A percentile compares a stretch with the other conserved stretches of the same genome.
phyloP scores from a whole-genome alignment of 2,888 invertebrate genomes.

The Drosophila pseudotakahashii region DNA sequence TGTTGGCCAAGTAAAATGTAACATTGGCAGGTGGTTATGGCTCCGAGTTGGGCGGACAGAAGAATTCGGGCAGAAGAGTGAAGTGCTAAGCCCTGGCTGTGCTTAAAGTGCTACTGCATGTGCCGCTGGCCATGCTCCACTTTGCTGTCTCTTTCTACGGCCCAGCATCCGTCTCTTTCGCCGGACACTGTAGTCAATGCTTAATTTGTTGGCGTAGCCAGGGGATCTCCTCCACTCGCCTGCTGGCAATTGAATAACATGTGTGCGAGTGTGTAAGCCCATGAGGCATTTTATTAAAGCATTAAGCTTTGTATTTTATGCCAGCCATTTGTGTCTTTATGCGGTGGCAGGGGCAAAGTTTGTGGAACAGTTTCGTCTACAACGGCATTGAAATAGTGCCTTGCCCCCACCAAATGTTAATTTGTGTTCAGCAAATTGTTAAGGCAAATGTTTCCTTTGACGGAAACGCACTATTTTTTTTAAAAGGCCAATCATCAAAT shows the following conservation, averaged over 20 bases:
- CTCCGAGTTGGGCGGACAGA: conserved; percentile 1
- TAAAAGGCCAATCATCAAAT: too few relatives aligned
- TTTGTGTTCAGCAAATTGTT: conserved; percentile 20
- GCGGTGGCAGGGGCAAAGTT: background rate
- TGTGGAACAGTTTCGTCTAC: conserved; percentile 5
- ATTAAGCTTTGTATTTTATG: conserved; percentile 71
- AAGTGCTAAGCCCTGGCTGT: conserved; percentile 49
- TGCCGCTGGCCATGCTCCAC: conserved; percentile 29
- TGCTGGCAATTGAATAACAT: conserved; percentile 64
- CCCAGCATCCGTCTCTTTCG: conserved; percentile 9
- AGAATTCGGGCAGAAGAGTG: conserved; percentile 31
- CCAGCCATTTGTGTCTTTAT: conserved; percentile 35
- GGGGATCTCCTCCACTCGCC: conserved; percentile 17
- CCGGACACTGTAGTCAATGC: conserved; percentile 51
- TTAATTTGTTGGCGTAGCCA: conserved; percentile 67
- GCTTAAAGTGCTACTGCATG: conserved; percentile 61
- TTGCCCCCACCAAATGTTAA: conserved; percentile 2
- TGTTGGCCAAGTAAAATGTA: conserved; percentile 33
- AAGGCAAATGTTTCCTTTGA: background rate
- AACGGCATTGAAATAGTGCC: conserved; percentile 29
- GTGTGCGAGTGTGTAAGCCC: conserved; percentile 47
- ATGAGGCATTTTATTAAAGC: conserved; percentile 63
- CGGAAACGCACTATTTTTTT: background rate
- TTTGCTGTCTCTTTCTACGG: conserved; percentile 4
- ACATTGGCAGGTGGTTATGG: conserved; percentile 48